Evolutionary conservation across 2,113 vertebrate species (phyloP), one percentile per base, ranked within the genome.

Genomic region (Athene cunicularia): DNA sequence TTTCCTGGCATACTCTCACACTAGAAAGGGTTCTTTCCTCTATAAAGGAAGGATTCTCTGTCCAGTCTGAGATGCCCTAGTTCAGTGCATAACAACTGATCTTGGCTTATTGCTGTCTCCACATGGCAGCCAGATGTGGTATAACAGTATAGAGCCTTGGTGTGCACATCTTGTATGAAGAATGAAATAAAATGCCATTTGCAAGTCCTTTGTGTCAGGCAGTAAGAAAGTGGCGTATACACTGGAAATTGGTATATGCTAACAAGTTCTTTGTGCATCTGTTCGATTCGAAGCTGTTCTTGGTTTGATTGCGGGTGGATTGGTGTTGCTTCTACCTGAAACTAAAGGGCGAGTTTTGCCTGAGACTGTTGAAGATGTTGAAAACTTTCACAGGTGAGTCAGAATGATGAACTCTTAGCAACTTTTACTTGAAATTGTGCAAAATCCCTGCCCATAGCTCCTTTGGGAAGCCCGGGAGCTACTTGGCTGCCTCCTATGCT

Each of bases 271-370:
- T 59, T 55, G 39, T 68, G 43, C 37, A n/a, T 80, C 30, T 85
- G 17, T 85, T 83, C 10, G 16, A 41, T 59, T 97, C 86, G 50
- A 96, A 99, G 99, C 98, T 43, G 93, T 88, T 79, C 39, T 99
- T 92, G 98, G 98, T 8, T 95, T 99, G 76, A 18, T 99, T 93
- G 98, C 99, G 49, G 98, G 98, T 14, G 98, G 95, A 83, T 52
- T 99, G 89, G 99, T 99, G 53, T 77, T 99, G 80, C 95, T 99
- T 87, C 98, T 99, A 20, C 99, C 99, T 82, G 99, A 99, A 96
- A 99, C 99, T 71, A 99, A 97, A 97, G 99, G 99, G 9, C 94
- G 98, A 56, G 97, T 98, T 41, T 98, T 99, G 91, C 99, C 99
- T 5, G 99, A 99, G 67, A 99, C 99, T 49, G 98, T 99, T 56